Conservation (phyloP, 2,888 invertebrate species). For the Eurytoma adleriae region DNA sequence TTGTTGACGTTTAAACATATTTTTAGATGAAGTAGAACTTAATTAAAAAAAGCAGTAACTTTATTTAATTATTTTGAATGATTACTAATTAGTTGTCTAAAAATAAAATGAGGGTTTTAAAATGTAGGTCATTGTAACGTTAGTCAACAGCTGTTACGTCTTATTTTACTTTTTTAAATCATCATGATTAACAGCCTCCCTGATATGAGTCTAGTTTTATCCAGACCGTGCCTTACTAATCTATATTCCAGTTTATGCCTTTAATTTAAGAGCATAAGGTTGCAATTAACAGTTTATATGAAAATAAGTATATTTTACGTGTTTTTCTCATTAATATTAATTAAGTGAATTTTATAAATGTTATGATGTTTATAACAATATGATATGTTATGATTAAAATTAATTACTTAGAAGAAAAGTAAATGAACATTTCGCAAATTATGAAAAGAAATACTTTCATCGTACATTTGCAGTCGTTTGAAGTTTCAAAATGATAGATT, state of each 20-base stretch:
- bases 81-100: too few species aligned
- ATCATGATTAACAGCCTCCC: neutral
- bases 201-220: conserved; percentile 8
- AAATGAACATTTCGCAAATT: neutral
- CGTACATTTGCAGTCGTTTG: too few species aligned
- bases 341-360: too few species aligned
- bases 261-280: neutral
- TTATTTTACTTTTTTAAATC: neutral
- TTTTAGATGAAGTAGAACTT: too few species aligned
- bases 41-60: too few species aligned
- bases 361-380: too few species aligned
- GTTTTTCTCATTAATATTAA: neutral
- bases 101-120: too few species aligned
- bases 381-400: too few species aligned
- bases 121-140: too few species aligned
- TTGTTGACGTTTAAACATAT: too few species aligned
- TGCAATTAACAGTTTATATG: neutral
- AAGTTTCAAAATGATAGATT: too few species aligned
- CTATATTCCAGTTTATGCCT: conserved; percentile 1
- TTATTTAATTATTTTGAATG: too few species aligned
- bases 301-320: neutral
- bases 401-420: neutral
- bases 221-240: neutral
- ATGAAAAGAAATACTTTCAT: neutral
- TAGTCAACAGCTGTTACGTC: neutral